phyloP scores from a whole-genome alignment of 2,113 vertebrate species.

The Gallinago jamesoni region DNA sequence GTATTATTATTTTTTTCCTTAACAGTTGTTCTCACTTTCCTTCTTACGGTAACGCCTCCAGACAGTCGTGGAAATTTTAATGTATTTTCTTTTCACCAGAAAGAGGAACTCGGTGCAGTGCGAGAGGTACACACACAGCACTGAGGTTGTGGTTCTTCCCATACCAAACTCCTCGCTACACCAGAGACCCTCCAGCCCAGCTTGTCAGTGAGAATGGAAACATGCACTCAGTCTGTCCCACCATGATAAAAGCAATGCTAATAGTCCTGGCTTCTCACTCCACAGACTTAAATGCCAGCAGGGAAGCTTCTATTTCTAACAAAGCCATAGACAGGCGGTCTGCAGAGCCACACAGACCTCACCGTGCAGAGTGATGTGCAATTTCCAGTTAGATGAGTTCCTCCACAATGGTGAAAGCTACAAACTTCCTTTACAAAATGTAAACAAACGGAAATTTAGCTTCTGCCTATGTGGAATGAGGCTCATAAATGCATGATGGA shows the following conservation, averaged over 20 bases:
- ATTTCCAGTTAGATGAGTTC: background rate
- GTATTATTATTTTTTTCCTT: background rate
- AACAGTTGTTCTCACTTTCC: background rate
- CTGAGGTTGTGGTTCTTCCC: background rate
- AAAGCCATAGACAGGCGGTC: background rate
- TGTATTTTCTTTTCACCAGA: background rate
- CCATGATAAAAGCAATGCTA: background rate
- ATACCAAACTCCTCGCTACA: background rate
- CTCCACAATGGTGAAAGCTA: background rate
- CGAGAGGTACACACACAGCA: background rate
- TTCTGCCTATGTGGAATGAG: background rate
- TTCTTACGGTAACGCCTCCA: background rate
- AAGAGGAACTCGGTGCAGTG: background rate
- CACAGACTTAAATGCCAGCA: background rate
- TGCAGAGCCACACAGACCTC: background rate
- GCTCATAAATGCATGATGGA: constrained; percentile 37
- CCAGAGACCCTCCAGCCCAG: background rate
- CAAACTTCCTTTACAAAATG: background rate
- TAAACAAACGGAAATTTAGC: constrained; percentile 10
- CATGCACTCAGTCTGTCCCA: background rate
- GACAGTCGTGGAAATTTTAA: background rate
- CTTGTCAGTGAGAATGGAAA: background rate
- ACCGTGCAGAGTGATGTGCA: background rate
- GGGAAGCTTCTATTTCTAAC: background rate
- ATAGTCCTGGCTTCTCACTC: background rate